A percentile compares a stretch with the other conserved stretches of the same genome.
phyloP scores from a whole-genome alignment of 1,140 invertebrate genomes.

The Papilio machaon region DNA sequence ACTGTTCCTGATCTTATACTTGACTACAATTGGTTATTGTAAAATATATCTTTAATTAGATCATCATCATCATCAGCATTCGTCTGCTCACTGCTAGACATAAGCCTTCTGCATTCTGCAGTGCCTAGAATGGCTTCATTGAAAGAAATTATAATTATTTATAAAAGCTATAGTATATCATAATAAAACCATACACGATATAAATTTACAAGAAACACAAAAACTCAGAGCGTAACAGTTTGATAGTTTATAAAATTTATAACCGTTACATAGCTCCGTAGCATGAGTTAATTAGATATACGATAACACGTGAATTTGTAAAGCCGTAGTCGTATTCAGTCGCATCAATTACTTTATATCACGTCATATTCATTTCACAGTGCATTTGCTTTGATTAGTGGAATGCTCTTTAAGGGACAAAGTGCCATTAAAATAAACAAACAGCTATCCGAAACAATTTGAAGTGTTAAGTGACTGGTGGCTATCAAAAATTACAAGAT shows the following conservation, averaged over 20 bases:
- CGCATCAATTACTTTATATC: slow-evolving; percentile 72
- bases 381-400: slow-evolving; percentile 77
- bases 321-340: slow-evolving; percentile 25
- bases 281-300: slow-evolving; percentile 37
- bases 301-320: slow-evolving; percentile 37
- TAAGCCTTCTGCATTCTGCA: no score
- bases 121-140: no score
- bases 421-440: slow-evolving; percentile 80
- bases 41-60: neutral
- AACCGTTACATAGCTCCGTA: slow-evolving; percentile 20
- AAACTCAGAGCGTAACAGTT: slow-evolving; percentile 10
- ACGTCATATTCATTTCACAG: slow-evolving; percentile 77
- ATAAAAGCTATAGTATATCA: neutral
- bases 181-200: neutral
- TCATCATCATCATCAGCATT: no score
- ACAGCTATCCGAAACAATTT: slow-evolving; percentile 76
- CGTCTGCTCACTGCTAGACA: no score
- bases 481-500: slow-evolving; percentile 81
- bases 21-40: no score
- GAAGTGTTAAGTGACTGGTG: slow-evolving; percentile 79
- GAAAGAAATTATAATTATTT: neutral
- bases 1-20: no score
- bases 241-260: slow-evolving; percentile 33
- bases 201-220: slow-evolving; percentile 11
- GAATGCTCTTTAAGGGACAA: slow-evolving; percentile 74